Evolutionary conservation across 2,113 vertebrate genomes (phyloP).

Genomic region (Corythornis cristatus): DNA sequence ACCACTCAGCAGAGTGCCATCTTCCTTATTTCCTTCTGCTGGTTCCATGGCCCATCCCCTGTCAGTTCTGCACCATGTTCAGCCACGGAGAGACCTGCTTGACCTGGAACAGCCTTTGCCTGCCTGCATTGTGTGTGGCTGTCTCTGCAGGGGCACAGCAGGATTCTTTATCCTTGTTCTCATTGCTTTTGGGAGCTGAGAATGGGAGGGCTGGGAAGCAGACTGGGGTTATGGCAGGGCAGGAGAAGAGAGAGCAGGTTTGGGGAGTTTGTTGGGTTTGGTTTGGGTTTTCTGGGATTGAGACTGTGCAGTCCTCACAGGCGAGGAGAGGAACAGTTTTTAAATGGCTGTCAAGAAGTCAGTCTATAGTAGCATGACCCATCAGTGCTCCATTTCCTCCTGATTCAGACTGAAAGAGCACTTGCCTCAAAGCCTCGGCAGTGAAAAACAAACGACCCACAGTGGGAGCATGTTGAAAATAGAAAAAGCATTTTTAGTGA

Average conservation of each 20-base stretch:
- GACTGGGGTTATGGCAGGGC: not conserved
- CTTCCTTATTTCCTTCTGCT: not conserved
- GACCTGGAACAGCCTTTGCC: not conserved
- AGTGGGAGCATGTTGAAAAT: not conserved
- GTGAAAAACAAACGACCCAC: not conserved
- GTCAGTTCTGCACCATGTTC: not conserved
- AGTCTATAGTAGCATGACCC: not conserved
- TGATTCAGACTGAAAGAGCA: not conserved
- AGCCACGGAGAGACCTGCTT: not conserved
- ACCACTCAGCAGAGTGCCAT: not conserved
- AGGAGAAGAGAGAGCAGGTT: not conserved
- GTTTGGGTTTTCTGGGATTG: not conserved
- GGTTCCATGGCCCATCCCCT: not conserved
- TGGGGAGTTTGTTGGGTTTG: accelerated
- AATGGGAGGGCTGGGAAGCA: not conserved
- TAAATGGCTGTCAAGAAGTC: not conserved
- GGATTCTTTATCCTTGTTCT: not conserved
- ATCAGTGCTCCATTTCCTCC: not conserved
- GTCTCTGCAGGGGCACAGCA: not conserved
- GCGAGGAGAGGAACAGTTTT: not conserved
- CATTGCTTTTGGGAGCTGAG: not conserved
- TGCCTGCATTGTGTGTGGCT: accelerated
- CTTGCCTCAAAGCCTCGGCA: not conserved
- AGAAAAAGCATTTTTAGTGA: not conserved
- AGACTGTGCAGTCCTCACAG: not conserved